phyloP scores from a whole-genome alignment of 2,797 vertebrate species.

The Pristis pectinata region DNA sequence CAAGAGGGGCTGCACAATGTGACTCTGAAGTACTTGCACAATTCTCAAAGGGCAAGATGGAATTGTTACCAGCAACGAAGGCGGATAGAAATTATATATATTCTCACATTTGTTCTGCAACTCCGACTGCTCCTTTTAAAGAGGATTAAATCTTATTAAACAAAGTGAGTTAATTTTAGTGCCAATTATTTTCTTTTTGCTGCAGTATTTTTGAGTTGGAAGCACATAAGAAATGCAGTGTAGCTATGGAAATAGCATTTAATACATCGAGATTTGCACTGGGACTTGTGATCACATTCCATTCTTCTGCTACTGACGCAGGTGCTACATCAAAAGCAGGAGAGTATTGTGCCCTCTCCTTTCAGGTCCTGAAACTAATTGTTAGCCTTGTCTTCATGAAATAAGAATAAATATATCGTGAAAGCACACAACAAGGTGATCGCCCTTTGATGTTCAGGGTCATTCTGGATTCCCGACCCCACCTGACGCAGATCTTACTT shows the following conservation, averaged over 20 bases:
- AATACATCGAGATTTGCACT: background rate
- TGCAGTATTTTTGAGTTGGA: background rate
- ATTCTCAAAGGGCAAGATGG: background rate
- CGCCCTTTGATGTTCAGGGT: background rate
- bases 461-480: background rate
- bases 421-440: background rate
- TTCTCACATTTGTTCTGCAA: background rate
- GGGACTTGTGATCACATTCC: background rate
- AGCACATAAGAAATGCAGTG: background rate
- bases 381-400: background rate
- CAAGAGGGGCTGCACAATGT: background rate
- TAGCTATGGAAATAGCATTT: background rate
- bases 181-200: slow-evolving; percentile 8
- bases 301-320: background rate
- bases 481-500: no score
- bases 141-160: background rate
- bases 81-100: background rate
- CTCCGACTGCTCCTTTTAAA: no score
- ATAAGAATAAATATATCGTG: background rate
- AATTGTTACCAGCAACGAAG: background rate
- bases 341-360: background rate
- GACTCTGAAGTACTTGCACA: background rate
- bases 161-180: background rate
- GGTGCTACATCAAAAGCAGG: background rate
- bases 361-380: background rate